phyloP scores from a whole-genome alignment of 2,113 vertebrate species.

The Brachyhypopomus gauderio region DNA sequence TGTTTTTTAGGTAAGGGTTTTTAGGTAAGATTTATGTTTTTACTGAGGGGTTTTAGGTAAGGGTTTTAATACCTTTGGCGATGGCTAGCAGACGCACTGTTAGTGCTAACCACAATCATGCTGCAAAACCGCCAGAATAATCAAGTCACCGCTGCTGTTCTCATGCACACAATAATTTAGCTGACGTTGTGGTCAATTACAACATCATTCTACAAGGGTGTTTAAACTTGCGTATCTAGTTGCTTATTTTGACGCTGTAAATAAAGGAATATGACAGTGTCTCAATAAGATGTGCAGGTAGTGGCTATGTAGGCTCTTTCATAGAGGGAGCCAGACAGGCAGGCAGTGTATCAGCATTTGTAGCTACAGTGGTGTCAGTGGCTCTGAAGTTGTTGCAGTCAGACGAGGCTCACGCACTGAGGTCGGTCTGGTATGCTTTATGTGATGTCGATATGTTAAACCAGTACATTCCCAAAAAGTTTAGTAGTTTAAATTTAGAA shows the following conservation, averaged over 20 bases:
- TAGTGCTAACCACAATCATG: neutral
- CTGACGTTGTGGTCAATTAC: neutral
- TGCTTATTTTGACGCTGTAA: neutral
- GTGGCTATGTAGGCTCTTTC: too few relatives aligned
- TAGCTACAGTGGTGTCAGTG: too few relatives aligned
- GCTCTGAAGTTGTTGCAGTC: too few relatives aligned
- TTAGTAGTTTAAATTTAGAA: too few relatives aligned
- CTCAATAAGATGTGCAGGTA: neutral
- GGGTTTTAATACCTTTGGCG: neutral
- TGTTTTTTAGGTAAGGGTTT: slow-evolving; percentile 22
- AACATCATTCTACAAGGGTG: neutral
- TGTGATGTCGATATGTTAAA: too few relatives aligned
- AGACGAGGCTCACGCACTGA: too few relatives aligned
- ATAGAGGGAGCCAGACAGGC: too few relatives aligned
- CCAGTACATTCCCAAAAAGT: too few relatives aligned
- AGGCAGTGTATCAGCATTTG: too few relatives aligned
- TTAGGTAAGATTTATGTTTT: too few relatives aligned
- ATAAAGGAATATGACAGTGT: neutral
- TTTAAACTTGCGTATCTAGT: neutral
- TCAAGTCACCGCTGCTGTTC: neutral
- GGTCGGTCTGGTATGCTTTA: too few relatives aligned
- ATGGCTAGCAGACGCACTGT: neutral
- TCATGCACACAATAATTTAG: neutral
- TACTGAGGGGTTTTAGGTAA: slow-evolving; percentile 14
- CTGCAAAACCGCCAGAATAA: neutral